A percentile compares a stretch with the other conserved stretches of the same genome.
These are phyloP conservation scores for Dryobota labecula DNA, from an alignment of 2,888 invertebrate genomes.

Conservation along the genomic window DNA sequence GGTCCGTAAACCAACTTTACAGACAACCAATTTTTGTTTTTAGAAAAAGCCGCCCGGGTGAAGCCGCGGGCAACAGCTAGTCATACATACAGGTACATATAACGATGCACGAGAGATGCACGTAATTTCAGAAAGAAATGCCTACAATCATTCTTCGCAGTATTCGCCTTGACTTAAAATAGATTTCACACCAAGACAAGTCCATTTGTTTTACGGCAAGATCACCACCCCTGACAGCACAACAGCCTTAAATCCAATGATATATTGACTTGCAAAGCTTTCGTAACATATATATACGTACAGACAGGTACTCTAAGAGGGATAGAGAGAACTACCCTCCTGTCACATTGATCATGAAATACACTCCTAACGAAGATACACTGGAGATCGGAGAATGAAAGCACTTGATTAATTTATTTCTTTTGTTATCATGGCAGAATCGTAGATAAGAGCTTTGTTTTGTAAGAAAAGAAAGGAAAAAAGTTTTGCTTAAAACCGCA, in stretches of 20 bases:
- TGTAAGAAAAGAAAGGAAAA: neutral
- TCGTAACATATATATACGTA: slow-evolving; percentile 9
- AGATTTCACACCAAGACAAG: slow-evolving; percentile 4
- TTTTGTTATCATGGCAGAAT: slow-evolving; percentile 9
- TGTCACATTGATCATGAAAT: slow-evolving; percentile 34
- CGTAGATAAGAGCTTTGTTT: neutral
- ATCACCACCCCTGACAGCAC: neutral
- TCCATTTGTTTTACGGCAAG: slow-evolving; percentile 19
- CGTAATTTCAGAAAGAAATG: neutral
- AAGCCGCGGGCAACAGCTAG: no score
- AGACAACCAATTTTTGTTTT: no score
- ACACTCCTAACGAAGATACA: slow-evolving; percentile 41
- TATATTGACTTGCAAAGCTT: slow-evolving; percentile 16
- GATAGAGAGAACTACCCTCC: neutral
- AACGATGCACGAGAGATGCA: neutral
- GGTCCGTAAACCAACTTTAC: no score
- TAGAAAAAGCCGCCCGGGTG: no score
- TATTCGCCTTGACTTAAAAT: neutral
- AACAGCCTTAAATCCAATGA: slow-evolving; percentile 8
- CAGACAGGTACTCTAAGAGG: neutral
- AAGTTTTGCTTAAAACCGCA: neutral
- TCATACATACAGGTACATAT: no score
- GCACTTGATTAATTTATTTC: slow-evolving; percentile 34
- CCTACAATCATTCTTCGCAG: no score
- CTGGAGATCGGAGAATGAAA: slow-evolving; percentile 3